Evolutionary conservation across 2,113 vertebrate genomes (phyloP).

Genomic region (Narcine bancroftii): DNA sequence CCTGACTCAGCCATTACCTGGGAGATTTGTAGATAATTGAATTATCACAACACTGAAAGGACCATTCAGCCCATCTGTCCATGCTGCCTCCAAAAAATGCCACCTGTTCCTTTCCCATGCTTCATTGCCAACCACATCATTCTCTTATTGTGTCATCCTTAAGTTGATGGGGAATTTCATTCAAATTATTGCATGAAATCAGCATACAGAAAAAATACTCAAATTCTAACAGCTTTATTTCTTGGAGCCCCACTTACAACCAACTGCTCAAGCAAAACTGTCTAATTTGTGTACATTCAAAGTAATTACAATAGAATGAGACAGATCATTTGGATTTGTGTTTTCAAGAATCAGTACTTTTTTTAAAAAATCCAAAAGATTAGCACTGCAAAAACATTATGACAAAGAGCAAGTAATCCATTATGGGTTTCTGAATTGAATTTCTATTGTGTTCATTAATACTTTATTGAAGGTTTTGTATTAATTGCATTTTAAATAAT

Average conservation of each 20-base stretch:
- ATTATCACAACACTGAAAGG: too few relatives aligned
- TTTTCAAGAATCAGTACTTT: neutral
- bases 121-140: too few relatives aligned
- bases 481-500: neutral
- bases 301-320: neutral
- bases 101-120: too few relatives aligned
- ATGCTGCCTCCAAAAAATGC: too few relatives aligned
- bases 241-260: neutral
- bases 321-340: neutral
- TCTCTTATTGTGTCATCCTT: too few relatives aligned
- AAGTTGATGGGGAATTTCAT: neutral
- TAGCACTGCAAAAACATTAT: neutral
- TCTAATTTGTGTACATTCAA: neutral
- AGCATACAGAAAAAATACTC: neutral
- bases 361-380: neutral
- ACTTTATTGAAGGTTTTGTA: neutral
- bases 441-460: neutral
- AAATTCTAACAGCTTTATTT: neutral
- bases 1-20: too few relatives aligned
- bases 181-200: neutral
- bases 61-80: too few relatives aligned
- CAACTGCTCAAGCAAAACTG: neutral
- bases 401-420: neutral
- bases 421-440: neutral
- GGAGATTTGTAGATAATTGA: too few relatives aligned